Percentiles rank a stretch among this genome's conserved stretches.
Conservation (phyloP, 2,113 vertebrate species). For the Sturnus vulgaris region DNA sequence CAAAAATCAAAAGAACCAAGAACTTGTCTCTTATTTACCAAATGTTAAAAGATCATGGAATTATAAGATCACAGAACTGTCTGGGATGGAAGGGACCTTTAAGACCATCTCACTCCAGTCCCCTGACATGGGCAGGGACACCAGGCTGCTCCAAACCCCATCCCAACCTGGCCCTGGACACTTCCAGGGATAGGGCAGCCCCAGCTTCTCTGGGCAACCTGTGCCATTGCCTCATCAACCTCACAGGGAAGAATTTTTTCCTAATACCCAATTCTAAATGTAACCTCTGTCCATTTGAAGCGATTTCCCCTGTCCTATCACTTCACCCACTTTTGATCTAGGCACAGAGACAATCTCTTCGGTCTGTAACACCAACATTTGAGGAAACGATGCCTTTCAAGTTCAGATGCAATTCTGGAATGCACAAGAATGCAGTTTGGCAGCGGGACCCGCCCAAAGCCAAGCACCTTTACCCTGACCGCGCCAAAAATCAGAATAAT, state of each 20-base stretch:
- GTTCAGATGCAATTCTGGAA: accelerated
- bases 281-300: background rate
- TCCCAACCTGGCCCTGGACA: background rate
- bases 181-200: background rate
- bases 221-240: background rate
- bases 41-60: background rate
- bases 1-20: background rate
- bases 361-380: accelerated
- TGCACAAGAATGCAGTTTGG: too few species aligned
- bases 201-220: background rate
- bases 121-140: background rate
- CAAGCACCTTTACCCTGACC: background rate
- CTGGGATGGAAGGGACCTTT: too few species aligned
- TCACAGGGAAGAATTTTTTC: background rate
- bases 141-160: background rate
- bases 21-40: background rate
- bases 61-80: background rate
- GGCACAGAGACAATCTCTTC: background rate
- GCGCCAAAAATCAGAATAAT: accelerated
- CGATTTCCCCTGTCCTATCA: background rate
- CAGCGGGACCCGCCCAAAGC: accelerated
- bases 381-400: accelerated
- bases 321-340: background rate
- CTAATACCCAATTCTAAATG: background rate
- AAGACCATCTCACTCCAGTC: accelerated